Evolutionary conservation across 2,888 invertebrate genomes (phyloP).

Genomic region (Melinaea marsaeus): DNA sequence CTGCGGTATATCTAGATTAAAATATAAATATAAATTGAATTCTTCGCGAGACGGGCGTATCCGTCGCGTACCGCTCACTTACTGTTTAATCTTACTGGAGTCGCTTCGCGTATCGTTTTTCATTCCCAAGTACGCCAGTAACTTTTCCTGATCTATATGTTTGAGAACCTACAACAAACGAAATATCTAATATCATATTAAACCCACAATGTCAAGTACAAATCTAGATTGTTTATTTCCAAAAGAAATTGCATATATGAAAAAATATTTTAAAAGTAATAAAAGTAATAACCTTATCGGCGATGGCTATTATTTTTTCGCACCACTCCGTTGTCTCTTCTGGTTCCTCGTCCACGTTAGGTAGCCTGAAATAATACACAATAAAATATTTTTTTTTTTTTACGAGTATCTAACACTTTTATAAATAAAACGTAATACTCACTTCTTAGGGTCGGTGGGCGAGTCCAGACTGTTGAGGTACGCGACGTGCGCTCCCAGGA

Average conservation of each 20-base stretch:
- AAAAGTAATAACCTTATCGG: conserved; percentile 66
- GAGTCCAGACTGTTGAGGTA: conserved; percentile 88
- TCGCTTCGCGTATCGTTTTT: conserved; percentile 91
- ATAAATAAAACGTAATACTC: conserved; percentile 21
- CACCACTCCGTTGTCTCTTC: conserved; percentile 66
- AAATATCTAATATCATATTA: neutral
- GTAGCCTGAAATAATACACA: conserved; percentile 56
- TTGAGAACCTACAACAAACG: conserved; percentile 53
- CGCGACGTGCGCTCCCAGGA: conserved; percentile 86
- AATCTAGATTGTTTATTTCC: neutral
- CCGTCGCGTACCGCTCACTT: conserved; percentile 41
- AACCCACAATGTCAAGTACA: neutral
- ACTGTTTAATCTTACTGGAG: conserved; percentile 90
- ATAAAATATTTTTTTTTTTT: neutral
- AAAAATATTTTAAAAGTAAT: neutral
- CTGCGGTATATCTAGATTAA: conserved; percentile 16
- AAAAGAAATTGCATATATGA: no score
- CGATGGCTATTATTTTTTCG: conserved; percentile 75
- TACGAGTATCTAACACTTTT: neutral
- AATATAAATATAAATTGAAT: no score
- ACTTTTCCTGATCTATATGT: conserved; percentile 85
- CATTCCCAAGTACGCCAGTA: conserved; percentile 89
- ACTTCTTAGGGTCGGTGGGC: conserved; percentile 63
- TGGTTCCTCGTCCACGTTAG: conserved; percentile 65
- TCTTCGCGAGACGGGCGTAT: no score